Conservation (phyloP, 2,888 invertebrate genomes). For the Xestia sexstrigata region DNA sequence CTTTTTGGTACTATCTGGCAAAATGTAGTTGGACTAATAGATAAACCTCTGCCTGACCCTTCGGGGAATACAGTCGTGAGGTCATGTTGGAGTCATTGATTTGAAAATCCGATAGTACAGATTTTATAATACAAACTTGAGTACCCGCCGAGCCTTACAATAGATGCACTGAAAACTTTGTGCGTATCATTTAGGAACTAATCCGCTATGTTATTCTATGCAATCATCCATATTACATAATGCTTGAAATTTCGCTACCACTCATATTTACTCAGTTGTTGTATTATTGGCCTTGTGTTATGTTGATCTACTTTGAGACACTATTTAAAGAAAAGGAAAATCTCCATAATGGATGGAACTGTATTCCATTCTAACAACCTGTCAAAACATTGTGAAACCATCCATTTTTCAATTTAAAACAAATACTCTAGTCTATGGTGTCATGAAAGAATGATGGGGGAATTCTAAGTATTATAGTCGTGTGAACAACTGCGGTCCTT, state of each 20-base stretch:
- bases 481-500: constrained; percentile 37
- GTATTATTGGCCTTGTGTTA: background rate
- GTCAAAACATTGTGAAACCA: constrained; percentile 31
- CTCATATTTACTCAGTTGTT: background rate
- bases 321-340: constrained; percentile 22
- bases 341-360: background rate
- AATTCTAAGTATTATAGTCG: constrained; percentile 2
- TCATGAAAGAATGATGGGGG: constrained; percentile 33
- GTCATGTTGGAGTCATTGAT: background rate
- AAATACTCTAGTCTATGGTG: constrained; percentile 35
- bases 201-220: background rate
- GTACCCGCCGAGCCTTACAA: background rate
- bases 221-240: background rate
- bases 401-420: constrained; percentile 38
- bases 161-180: background rate
- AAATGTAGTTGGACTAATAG: too few relatives aligned
- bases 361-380: constrained; percentile 9
- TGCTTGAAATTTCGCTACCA: background rate
- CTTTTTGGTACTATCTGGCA: too few relatives aligned
- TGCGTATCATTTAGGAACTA: background rate
- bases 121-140: background rate
- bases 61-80: too few relatives aligned
- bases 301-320: background rate
- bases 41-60: too few relatives aligned
- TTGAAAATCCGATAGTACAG: background rate